A percentile compares a stretch with the other conserved stretches of the same genome.
Evolutionary conservation across 2,797 vertebrate species (phyloP).

Genomic region (Rhinoraja longicauda): DNA sequence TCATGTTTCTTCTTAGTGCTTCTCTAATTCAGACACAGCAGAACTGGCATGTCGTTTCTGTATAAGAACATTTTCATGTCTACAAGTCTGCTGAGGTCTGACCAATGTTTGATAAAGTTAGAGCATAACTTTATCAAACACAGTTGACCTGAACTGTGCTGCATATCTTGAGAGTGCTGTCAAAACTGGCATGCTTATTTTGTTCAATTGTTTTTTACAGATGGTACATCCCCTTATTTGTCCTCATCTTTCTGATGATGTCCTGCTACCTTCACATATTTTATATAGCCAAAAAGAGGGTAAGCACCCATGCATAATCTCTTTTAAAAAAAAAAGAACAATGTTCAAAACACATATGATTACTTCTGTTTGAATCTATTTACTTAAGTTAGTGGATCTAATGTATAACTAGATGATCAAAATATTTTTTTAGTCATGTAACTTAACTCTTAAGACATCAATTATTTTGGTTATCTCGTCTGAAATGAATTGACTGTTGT

Average conservation of each 20-base stretch:
- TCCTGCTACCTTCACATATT: slow-evolving; percentile 72
- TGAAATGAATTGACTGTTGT: not conserved
- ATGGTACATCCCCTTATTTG: slow-evolving; percentile 69
- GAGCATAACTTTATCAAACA: too few relatives aligned
- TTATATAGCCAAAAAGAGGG: slow-evolving; percentile 67
- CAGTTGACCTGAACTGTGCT: not conserved
- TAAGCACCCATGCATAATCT: slow-evolving; percentile 48
- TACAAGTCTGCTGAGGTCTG: too few relatives aligned
- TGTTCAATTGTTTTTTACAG: slow-evolving; percentile 51
- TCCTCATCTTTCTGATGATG: slow-evolving; percentile 74
- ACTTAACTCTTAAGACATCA: not conserved
- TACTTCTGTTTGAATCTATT: not conserved
- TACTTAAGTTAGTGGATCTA: not conserved
- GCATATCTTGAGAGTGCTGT: not conserved
- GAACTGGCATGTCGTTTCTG: not conserved
- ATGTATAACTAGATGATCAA: too few relatives aligned
- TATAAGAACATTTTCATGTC: not conserved
- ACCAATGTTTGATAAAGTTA: too few relatives aligned
- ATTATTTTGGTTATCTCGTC: not conserved
- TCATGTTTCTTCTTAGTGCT: not conserved
- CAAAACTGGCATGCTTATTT: not conserved
- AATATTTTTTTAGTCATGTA: not conserved
- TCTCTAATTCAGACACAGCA: not conserved
- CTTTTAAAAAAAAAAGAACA: slow-evolving; percentile 37
- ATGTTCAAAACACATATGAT: not conserved